These are phyloP conservation scores for Syngnathus acus DNA, from an alignment of 2,797 vertebrate genomes.

Conservation along the genomic window DNA sequence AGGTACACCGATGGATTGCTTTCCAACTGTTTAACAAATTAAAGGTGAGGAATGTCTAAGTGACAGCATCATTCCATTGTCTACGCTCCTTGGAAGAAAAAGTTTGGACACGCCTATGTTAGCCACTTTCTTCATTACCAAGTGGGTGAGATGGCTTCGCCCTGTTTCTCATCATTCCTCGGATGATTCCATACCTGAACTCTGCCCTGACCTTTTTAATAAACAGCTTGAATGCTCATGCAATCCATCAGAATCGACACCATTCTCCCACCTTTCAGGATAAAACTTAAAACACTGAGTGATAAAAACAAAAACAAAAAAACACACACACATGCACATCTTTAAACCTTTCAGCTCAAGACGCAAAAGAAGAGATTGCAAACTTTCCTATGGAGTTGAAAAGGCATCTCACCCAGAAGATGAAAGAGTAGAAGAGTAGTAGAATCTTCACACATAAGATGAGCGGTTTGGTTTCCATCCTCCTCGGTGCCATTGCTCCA, in stretches of 20 bases:
- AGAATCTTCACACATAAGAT: conserved; percentile 91
- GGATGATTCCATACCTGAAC: not conserved
- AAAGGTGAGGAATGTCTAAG: not conserved
- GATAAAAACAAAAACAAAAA: no score
- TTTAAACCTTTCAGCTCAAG: not conserved
- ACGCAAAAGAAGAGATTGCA: not conserved
- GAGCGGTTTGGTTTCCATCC: conserved; percentile 93
- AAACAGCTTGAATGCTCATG: not conserved
- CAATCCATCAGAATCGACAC: not conserved
- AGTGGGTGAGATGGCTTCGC: conserved; percentile 12
- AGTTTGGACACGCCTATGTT: not conserved
- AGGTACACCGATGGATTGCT: not conserved
- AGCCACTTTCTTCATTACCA: conserved; percentile 26
- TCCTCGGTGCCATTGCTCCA: conserved; percentile 75
- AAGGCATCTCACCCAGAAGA: conserved; percentile 87
- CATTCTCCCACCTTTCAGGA: not conserved
- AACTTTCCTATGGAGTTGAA: not conserved
- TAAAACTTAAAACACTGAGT: not conserved
- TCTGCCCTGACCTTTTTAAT: conserved; percentile 1
- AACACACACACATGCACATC: no score
- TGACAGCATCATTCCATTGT: not conserved
- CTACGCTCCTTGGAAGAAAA: not conserved
- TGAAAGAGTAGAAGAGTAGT: conserved; percentile 90
- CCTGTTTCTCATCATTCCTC: conserved; percentile 29
- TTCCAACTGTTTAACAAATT: not conserved